Evolutionary conservation across 2,888 invertebrate species (phyloP), one percentile per base, ranked within the genome.

Genomic region (Drepana falcataria): DNA sequence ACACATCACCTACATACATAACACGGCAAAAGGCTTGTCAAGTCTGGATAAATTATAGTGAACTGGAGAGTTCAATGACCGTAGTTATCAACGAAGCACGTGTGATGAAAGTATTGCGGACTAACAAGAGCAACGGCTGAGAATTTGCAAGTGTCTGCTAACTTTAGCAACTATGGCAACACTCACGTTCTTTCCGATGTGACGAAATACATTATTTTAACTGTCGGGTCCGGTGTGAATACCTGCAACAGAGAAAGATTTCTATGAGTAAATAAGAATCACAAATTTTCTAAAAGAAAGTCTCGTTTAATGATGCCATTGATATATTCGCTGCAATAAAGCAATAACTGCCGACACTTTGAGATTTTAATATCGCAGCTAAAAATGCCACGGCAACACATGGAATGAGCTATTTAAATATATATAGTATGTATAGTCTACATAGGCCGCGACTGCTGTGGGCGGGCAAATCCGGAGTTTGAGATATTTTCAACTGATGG

Each of bases 171-270:
- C 59, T 63, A 59, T 64, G 63, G 66, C 63, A 67, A 63, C 69
- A 73, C 76, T 73, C 71, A 79, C 79, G 65, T 74, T 68, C 69
- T 55, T 59, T 58, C 58, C 59, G 66, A 65, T 66, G 74, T 70
- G 63, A 65, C 58, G 66, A 66, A 69, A 70, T 64, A 65, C 59
- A 68, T 71, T 65, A 68, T 68, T 69, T 64, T 68, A 66, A 67
- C 64, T 72, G 68, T 73, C 69, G 63, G 58, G 66, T 65, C 68
- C 71, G 64, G 71, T 72, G 71, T 63, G 63, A 73, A 73, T 86
- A 86, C 87, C 85, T 85, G 87, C 41, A 80, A 83, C 68, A 68
- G 71, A 71, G 55, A 71, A 71, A 73, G 48, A 57, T 48, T 40
- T 5, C 44, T 53, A 53, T 64, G 44, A 61, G 49, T 52, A 59